Evolutionary conservation across 1,140 invertebrate genomes (phyloP).

Genomic region (Acromyrmex charruanus): DNA sequence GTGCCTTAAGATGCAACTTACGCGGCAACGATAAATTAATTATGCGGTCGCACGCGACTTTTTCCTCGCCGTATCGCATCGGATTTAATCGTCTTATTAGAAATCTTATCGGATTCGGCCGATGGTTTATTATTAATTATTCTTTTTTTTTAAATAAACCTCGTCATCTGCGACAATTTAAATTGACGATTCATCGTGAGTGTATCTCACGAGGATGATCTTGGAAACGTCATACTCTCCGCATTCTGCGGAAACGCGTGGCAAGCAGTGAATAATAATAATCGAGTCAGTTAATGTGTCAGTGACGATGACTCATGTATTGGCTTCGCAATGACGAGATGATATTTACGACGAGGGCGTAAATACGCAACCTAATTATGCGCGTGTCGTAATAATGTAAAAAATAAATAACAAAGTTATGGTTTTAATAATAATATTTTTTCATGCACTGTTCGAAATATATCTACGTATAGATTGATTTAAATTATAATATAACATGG

Average conservation of each 20-base stretch:
- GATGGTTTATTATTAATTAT: background rate
- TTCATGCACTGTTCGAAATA: background rate
- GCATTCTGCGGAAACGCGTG: conserved; percentile 26
- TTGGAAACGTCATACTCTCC: conserved; percentile 41
- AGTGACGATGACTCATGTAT: conserved; percentile 37
- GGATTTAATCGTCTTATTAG: conserved; percentile 17
- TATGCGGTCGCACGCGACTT: background rate
- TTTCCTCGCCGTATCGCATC: background rate
- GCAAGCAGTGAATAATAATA: conserved; percentile 49
- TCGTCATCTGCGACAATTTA: background rate
- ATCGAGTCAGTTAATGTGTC: conserved; percentile 32
- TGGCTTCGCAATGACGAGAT: conserved; percentile 31
- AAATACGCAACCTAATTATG: conserved; percentile 8
- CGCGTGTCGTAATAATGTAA: background rate
- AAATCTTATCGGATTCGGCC: conserved; percentile 15
- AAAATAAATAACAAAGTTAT: background rate
- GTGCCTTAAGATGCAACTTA: conserved; percentile 13
- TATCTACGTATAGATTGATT: background rate
- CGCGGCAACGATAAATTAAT: conserved; percentile 16
- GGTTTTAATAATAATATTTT: background rate
- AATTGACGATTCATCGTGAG: conserved; percentile 15
- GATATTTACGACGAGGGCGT: background rate
- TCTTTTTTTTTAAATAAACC: background rate
- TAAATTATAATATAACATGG: background rate
- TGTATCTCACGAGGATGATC: conserved; percentile 26